Base-by-base conservation (phyloP, 2,888 invertebrate genomes). In the Nesidiocoris tenuis region DNA sequence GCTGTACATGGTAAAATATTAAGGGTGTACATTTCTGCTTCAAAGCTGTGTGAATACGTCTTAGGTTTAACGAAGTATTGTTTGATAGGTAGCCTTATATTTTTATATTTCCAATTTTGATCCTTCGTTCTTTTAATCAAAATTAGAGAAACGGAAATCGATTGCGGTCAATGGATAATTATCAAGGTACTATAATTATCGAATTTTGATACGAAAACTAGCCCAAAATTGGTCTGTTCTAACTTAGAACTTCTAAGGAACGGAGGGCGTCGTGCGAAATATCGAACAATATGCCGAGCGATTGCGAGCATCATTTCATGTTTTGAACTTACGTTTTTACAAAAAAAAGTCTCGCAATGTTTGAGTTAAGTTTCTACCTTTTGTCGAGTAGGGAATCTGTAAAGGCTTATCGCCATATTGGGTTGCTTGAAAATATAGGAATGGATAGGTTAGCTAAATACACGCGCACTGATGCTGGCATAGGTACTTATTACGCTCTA, bases 1-100 rank as follows among this genome's bases (percentile, higher is more conserved):
- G 65, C 39, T 65, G 18, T 39, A 25, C 24, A 56, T 55, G 67
- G 55, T 67, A 17, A 17, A 39, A 39, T 25, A 55, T 21, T 17
- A 72, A 72, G 21, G 12, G 21, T 61, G 61, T 61, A 61, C 3
- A 72, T 72, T 71, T 25, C 39, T 18, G 55, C n/a, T 56, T 67
- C 22, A 55, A 65, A 17, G 25, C 16, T 55, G 55, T 66, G 25
- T 7, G 66, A 66, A 25, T 39, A 56, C 7, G n/a, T 59, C 59
- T 67, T 67, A 21, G 2, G 19, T 54, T 67, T 18, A 56, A 19
- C 21, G 25, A 70, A 24, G 56, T n/a, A 24, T 59, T 59, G 23
- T 70, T 59, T 70, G 57, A 7, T 70, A 59, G 25, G 39, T 39
- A 39, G 39, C 55, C 21, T 57, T 57, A 70, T 70, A 24, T 70